Base-by-base conservation (phyloP, 2,113 vertebrate genomes). In the Serinus canaria region DNA sequence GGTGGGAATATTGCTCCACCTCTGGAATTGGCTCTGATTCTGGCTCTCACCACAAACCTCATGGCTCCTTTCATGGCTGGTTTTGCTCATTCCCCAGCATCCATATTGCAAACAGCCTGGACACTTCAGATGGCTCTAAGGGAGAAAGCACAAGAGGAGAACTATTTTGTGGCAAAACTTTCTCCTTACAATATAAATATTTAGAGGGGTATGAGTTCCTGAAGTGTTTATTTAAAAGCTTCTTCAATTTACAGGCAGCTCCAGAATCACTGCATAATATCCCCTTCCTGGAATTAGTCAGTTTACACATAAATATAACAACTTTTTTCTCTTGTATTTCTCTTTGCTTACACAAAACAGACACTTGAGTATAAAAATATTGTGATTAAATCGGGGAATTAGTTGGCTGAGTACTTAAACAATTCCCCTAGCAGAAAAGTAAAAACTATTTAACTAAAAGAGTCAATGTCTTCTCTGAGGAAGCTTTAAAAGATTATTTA, bases 341-440 rank as follows among this genome's bases (percentile, higher is more conserved):
- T 86, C 41, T 89, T 94, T 75, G 39, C 68, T 96, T 92, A 90
- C 52, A 83, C n/a, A 58, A 94, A 80, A 53, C 6, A 90, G 79
- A 80, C 28, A 69, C 86, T 83, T 31, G 11, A 90, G 33, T 67
- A 55, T 59, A 70, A 87, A 93, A 97, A 92, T 83, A 83, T 59
- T 94, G 68, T 93, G 83, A 94, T 93, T 89, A 89, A 96, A 70
- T 39, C 77, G 21, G 43, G 33, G 82, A 86, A 90, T 94, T 90
- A 86, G 64, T 86, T 74, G 56, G 11, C 39, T 70, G 72, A 92
- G 15, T 70, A 52, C 27, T 88, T 92, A 86, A 93, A 80, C 33
- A 83, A 63, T 87, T 90, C 60, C 35, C 46, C 52, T 63, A 78
- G 50, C 55, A 86, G 73, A 83, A 79, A 89, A 96, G 83, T 30